Percentiles rank a stretch among this genome's conserved stretches.
phyloP scores from a whole-genome alignment of 2,797 vertebrate species.

The Alosa sapidissima region DNA sequence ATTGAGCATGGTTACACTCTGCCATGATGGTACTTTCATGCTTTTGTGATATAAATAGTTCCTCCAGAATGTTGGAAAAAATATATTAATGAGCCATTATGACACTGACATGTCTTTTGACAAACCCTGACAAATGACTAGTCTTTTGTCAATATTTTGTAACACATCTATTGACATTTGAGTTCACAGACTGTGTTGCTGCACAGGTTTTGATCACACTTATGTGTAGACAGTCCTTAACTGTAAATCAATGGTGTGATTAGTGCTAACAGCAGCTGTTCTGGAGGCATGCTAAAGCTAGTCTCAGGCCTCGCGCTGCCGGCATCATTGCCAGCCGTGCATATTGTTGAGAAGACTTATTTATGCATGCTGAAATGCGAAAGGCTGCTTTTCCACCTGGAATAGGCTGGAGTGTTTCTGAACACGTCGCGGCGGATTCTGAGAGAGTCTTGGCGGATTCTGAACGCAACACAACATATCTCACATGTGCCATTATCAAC shows the following conservation, averaged over 20 bases:
- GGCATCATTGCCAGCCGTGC: background rate
- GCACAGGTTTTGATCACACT: background rate
- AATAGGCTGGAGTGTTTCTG: background rate
- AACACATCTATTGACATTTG: too few relatives aligned
- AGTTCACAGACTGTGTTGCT: too few relatives aligned
- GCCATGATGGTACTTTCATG: background rate
- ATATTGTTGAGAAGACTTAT: background rate
- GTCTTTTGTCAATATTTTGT: too few relatives aligned
- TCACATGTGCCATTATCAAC: background rate
- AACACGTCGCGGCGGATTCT: background rate
- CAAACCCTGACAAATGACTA: too few relatives aligned
- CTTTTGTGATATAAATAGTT: background rate
- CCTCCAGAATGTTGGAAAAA: background rate
- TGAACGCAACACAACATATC: background rate
- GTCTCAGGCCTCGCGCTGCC: background rate
- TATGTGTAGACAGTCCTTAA: background rate
- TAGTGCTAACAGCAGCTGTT: background rate
- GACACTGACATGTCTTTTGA: too few relatives aligned
- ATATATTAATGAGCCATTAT: background rate
- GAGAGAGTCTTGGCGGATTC: background rate
- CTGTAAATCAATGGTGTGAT: background rate
- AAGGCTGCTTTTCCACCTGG: background rate
- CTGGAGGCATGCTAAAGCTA: background rate
- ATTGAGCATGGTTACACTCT: too few relatives aligned
- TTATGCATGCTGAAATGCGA: constrained; percentile 7